phyloP scores from a whole-genome alignment of 2,113 vertebrate species.

The Protobothrops mucrosquamatus region DNA sequence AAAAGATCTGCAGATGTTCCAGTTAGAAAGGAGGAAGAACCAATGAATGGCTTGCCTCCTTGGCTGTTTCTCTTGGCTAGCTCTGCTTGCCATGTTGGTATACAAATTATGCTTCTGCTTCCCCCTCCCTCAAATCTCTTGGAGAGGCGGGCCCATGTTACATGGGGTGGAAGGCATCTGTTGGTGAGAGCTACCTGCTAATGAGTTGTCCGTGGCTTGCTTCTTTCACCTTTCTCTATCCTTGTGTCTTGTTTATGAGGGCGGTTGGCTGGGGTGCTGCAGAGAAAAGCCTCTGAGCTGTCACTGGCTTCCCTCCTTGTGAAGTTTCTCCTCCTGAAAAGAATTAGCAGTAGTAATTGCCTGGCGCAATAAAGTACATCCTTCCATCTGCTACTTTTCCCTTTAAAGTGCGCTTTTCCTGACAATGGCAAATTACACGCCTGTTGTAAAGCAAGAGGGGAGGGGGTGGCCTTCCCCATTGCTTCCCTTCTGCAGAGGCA shows the following conservation, averaged over 20 bases:
- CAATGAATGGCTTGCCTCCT: neutral
- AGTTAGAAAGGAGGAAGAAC: neutral
- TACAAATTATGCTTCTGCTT: neutral
- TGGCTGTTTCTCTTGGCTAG: too few species aligned
- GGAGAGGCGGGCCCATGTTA: neutral
- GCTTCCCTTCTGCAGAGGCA: too few species aligned
- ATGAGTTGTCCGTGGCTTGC: conserved; percentile 76
- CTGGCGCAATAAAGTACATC: neutral
- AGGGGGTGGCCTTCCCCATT: too few species aligned
- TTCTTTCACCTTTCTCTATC: conserved; percentile 21
- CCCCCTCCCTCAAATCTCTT: neutral
- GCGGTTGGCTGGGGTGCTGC: conserved; percentile 29
- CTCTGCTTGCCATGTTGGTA: neutral
- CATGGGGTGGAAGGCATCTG: conserved; percentile 52
- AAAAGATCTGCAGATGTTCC: neutral
- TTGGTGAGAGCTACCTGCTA: conserved; percentile 67
- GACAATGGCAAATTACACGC: neutral
- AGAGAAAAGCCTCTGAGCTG: conserved; percentile 5
- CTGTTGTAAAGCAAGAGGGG: neutral
- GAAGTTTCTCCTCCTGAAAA: neutral
- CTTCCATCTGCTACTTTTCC: neutral
- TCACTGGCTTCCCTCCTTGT: neutral
- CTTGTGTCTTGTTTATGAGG: neutral
- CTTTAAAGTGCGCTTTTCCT: neutral
- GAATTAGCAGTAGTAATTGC: neutral